Conservation (phyloP, 2,888 invertebrate species). For the Ophion costatus region DNA sequence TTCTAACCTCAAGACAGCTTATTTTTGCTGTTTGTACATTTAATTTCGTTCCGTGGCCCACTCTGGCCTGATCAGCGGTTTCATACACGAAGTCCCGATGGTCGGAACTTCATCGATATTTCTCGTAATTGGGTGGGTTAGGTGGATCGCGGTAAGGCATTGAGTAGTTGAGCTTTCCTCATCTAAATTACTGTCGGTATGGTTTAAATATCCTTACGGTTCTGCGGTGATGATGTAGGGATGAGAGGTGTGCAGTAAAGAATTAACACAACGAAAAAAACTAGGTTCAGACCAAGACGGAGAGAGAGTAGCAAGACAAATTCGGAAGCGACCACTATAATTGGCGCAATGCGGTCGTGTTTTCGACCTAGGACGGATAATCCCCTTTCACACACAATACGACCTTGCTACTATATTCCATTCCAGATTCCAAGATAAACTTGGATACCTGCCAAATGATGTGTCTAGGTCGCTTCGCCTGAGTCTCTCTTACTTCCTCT, state of each 20-base stretch:
- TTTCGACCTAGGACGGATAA: constrained; percentile 79
- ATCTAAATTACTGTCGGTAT: constrained; percentile 45
- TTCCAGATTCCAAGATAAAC: constrained; percentile 80
- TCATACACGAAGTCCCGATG: too few relatives aligned
- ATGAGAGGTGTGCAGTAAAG: background rate
- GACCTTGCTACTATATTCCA: constrained; percentile 80
- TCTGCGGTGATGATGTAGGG: constrained; percentile 7
- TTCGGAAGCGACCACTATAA: constrained; percentile 71
- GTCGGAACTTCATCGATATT: background rate
- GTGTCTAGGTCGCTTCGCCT: constrained; percentile 80
- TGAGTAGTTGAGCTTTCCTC: constrained; percentile 25
- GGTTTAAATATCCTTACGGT: constrained; percentile 46
- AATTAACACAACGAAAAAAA: constrained; percentile 22
- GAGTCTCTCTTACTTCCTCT: constrained; percentile 17
- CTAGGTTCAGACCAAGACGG: constrained; percentile 21
- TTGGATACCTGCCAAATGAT: constrained; percentile 80
- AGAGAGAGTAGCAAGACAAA: constrained; percentile 40
- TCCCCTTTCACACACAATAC: constrained; percentile 78
- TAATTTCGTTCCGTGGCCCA: too few relatives aligned
- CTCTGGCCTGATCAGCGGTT: too few relatives aligned
- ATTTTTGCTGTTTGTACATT: too few relatives aligned
- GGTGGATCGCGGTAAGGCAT: background rate
- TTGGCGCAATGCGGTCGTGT: constrained; percentile 81
- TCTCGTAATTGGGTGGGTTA: too few relatives aligned
- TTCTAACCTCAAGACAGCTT: too few relatives aligned